phyloP scores from a whole-genome alignment of 2,797 vertebrate genomes.

The Thalassophryne amazonica region DNA sequence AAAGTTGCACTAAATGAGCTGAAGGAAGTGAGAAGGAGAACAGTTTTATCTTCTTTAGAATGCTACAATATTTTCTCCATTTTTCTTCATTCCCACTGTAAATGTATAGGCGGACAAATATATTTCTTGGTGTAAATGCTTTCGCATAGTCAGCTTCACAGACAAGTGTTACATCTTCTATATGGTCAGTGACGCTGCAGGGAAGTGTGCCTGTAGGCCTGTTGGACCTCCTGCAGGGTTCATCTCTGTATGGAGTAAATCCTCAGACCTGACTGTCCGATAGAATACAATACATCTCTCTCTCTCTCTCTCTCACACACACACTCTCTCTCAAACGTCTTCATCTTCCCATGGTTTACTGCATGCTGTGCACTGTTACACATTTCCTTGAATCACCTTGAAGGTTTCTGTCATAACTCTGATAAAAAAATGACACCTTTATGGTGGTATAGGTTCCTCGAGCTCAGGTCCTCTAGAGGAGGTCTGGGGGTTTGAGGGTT shows the following conservation, averaged over 20 bases:
- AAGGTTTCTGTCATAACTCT: slow-evolving; percentile 18
- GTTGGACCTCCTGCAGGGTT: slow-evolving; percentile 36
- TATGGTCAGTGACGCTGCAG: slow-evolving; percentile 30
- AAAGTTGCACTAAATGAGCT: too few species aligned
- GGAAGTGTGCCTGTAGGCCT: slow-evolving; percentile 23
- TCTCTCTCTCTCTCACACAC: not conserved
- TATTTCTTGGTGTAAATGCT: slow-evolving; percentile 5
- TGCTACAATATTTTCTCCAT: too few species aligned
- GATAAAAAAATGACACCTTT: slow-evolving; percentile 14
- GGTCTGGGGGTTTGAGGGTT: too few species aligned
- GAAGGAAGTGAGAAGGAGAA: too few species aligned
- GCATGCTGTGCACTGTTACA: slow-evolving; percentile 47
- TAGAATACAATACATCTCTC: slow-evolving; percentile 29
- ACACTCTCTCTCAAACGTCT: not conserved
- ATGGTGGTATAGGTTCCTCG: too few species aligned
- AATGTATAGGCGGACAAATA: slow-evolving; percentile 26
- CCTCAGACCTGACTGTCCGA: slow-evolving; percentile 46
- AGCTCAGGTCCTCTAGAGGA: too few species aligned
- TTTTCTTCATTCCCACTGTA: not conserved
- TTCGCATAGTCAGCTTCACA: slow-evolving; percentile 14
- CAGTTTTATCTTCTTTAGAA: too few species aligned
- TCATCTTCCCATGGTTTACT: slow-evolving; percentile 40
- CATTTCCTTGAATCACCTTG: slow-evolving; percentile 45
- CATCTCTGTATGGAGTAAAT: slow-evolving; percentile 49
- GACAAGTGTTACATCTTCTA: slow-evolving; percentile 44